These are phyloP conservation scores for Drosophila nigrodunni DNA, from an alignment of 1,140 invertebrate genomes.

Conservation along the genomic window DNA sequence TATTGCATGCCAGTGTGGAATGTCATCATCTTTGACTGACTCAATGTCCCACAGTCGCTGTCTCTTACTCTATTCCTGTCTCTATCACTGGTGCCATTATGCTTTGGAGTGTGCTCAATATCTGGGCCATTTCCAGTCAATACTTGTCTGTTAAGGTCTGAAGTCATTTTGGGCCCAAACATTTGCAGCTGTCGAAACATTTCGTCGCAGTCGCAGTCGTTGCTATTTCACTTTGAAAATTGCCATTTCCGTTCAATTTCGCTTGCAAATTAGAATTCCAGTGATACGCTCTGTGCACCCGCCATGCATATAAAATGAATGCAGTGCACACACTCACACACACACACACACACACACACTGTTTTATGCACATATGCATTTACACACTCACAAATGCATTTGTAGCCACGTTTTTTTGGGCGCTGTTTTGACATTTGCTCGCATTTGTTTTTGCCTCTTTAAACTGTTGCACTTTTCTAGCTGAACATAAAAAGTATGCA, in stretches of 20 bases:
- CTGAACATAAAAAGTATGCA: slow-evolving; percentile 36
- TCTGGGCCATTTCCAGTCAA: slow-evolving; percentile 4
- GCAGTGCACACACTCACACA: slow-evolving; percentile 13
- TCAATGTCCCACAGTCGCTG: neutral
- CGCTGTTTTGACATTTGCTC: slow-evolving; percentile 59
- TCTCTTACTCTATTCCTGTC: neutral
- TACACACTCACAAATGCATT: neutral
- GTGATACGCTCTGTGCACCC: slow-evolving; percentile 72
- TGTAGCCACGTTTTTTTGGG: slow-evolving; percentile 32
- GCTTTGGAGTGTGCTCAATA: neutral
- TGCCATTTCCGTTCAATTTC: slow-evolving; percentile 83
- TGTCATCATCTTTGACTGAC: slow-evolving; percentile 20
- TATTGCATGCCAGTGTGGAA: slow-evolving; percentile 30
- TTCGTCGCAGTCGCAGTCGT: slow-evolving; percentile 43
- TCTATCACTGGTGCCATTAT: neutral
- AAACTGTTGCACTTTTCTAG: slow-evolving; percentile 74
- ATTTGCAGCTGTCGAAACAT: slow-evolving; percentile 67
- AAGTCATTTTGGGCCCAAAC: slow-evolving; percentile 18
- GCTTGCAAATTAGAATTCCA: slow-evolving; percentile 82
- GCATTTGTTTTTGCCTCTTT: slow-evolving; percentile 57
- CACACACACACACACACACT: neutral
- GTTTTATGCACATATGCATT: neutral
- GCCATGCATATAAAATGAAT: slow-evolving; percentile 72
- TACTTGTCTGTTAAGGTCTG: neutral
- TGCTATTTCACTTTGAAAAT: slow-evolving; percentile 82